These are phyloP conservation scores for Prenolepis imparis DNA, from an alignment of 2,888 invertebrate genomes.

Conservation along the genomic window DNA sequence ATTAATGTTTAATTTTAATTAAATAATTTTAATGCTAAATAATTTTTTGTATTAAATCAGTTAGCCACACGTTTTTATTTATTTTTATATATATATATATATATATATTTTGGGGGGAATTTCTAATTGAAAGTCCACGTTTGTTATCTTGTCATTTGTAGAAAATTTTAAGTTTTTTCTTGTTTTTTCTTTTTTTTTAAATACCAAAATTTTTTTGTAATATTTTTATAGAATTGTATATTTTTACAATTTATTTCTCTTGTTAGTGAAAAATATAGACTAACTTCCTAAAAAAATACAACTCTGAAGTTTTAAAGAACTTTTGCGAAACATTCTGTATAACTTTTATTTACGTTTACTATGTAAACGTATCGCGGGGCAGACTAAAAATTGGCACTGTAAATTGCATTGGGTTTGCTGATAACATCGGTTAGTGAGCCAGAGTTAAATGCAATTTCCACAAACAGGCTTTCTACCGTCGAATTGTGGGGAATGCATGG, in stretches of 20 bases:
- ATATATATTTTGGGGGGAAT: too few relatives aligned
- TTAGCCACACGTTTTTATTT: too few relatives aligned
- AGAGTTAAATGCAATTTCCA: slow-evolving; percentile 33
- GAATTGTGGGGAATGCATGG: slow-evolving; percentile 1
- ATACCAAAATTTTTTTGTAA: not conserved
- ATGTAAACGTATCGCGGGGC: not conserved
- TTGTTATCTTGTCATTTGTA: not conserved
- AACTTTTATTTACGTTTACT: slow-evolving; percentile 2
- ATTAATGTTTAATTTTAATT: not conserved
- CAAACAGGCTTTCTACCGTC: slow-evolving; percentile 32
- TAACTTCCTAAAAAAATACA: not conserved
- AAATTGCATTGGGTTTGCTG: not conserved
- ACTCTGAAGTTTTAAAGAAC: not conserved
- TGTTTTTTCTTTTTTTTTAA: not conserved
- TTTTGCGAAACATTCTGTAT: not conserved
- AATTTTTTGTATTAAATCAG: not conserved
- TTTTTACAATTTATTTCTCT: not conserved
- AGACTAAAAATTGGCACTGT: not conserved
- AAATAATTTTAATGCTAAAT: not conserved
- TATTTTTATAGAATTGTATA: slow-evolving; percentile 3
- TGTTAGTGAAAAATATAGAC: not conserved
- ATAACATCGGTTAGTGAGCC: slow-evolving; percentile 13
- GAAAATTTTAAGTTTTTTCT: not conserved
- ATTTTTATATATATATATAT: too few relatives aligned
- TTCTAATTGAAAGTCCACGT: not conserved